Percentiles rank a stretch among this genome's conserved stretches.
These are phyloP conservation scores for Picathartes gymnocephalus DNA, from an alignment of 2,113 vertebrate species.

Conservation along the genomic window DNA sequence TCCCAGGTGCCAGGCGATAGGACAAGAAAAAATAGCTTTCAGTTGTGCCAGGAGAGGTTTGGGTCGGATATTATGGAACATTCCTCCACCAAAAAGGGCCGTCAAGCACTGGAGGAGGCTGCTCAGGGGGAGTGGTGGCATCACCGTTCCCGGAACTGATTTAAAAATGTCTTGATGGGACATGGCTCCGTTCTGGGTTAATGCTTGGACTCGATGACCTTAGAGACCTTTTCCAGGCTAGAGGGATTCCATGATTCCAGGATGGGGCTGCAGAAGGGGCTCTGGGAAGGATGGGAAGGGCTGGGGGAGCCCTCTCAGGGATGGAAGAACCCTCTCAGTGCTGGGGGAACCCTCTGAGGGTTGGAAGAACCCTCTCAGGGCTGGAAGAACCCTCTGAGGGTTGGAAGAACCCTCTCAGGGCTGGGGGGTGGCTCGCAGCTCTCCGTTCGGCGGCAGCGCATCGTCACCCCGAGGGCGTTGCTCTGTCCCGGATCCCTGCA, in stretches of 20 bases:
- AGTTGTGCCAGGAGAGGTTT: background rate
- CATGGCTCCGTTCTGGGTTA: background rate
- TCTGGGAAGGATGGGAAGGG: background rate
- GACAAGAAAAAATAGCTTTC: background rate
- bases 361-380: too few species aligned
- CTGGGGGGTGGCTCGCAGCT: background rate
- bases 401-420: background rate
- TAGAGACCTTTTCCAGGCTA: background rate
- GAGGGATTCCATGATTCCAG: background rate
- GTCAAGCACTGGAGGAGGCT: background rate
- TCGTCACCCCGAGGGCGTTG: background rate
- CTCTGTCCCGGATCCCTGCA: background rate
- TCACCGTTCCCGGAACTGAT: background rate
- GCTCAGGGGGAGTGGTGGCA: background rate
- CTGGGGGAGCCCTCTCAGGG: background rate
- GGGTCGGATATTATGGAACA: rapidly evolving
- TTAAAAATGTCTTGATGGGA: background rate
- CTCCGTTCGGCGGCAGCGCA: background rate
- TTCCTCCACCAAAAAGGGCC: background rate
- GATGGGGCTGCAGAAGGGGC: background rate
- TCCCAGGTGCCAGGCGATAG: background rate
- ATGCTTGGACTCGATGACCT: rapidly evolving
- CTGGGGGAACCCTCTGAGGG: too few species aligned
- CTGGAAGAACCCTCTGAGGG: background rate
- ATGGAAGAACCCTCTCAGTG: background rate